Base-by-base conservation (phyloP, 2,113 vertebrate genomes). In the Condylura cristata region DNA sequence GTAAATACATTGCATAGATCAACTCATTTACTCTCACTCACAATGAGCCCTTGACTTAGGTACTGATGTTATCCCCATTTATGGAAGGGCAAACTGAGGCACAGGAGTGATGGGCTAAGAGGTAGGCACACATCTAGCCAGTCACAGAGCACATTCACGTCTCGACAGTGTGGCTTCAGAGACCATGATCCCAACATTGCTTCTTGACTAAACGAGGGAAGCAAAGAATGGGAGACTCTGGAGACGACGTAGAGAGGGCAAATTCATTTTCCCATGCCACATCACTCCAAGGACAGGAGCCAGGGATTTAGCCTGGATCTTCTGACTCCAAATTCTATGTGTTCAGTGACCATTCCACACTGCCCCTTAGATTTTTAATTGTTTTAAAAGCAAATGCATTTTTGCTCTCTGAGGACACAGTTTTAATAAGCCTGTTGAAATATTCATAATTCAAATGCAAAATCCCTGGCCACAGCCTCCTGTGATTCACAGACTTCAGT, bases 391-490 rank as follows among this genome's bases (percentile, higher is more conserved):
- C 74, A 95, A 94, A 94, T 93, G 92, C 75, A 56, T 60, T 94
- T 93, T 74, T 85, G 66, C 53, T 94, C 97, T 96, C 97, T 63
- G 56, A 66, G 90, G 97, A 95, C 48, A 80, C 18, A 5, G 76
- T 87, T 97, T 96, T 97, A 97, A 97, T 97, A 96, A 93, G 95
- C 87, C 80, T 56, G 11, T 92, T 97, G 96, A 97, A 96, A 96
- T 97, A 97, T 97, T 97, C 95, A 97, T 96, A 94, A 96, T 95
- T 91, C 90, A 91, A 78, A 72, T 60, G 84, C 41, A 70, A 91
- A 94, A 34, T 94, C 93, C 93, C 90, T 53, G 37, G 91, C 80
- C 11, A 26, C 41, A 53, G 61, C 72, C 72, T 91, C 90, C 95
- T 92, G 72, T 93, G 90, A 81, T 81, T 91, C 92, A 78, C 92